phyloP scores from a whole-genome alignment of 2,113 vertebrate species.

The Paratilapia polleni region DNA sequence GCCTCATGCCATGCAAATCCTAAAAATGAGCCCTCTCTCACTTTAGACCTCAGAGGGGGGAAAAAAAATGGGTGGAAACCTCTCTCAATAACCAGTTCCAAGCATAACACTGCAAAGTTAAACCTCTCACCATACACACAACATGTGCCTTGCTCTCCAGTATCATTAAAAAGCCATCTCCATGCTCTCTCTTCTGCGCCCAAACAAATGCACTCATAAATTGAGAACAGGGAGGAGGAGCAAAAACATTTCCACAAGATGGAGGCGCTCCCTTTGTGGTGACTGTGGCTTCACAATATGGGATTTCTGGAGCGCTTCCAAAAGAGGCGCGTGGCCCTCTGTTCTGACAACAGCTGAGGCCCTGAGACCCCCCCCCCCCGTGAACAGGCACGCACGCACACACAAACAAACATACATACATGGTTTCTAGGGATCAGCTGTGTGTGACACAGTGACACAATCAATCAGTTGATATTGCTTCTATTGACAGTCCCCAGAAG shows the following conservation, averaged over 20 bases:
- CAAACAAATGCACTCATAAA: constrained; percentile 69
- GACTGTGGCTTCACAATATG: constrained; percentile 62
- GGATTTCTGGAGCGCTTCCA: constrained; percentile 67
- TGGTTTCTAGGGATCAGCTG: constrained; percentile 60
- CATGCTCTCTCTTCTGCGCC: constrained; percentile 26
- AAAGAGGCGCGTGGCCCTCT: constrained; percentile 61
- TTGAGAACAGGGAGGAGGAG: constrained; percentile 48
- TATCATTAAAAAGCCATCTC: constrained; percentile 72
- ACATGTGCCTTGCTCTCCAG: constrained; percentile 43
- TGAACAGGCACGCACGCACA: background rate
- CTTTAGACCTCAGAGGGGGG: constrained; percentile 40
- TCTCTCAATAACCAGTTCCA: constrained; percentile 50
- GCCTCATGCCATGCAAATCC: constrained; percentile 45
- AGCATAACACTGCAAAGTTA: constrained; percentile 51
- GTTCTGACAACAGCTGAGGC: constrained; percentile 66
- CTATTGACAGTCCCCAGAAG: constrained; percentile 75
- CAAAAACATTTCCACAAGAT: constrained; percentile 39
- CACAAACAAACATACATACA: constrained; percentile 26
- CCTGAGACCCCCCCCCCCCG: constrained; percentile 12
- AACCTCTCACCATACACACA: constrained; percentile 61
- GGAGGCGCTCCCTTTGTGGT: constrained; percentile 55
- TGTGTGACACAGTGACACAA: constrained; percentile 72
- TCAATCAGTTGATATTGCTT: constrained; percentile 81
- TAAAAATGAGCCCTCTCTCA: constrained; percentile 39
- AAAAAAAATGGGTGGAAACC: constrained; percentile 45